Evolutionary conservation across 2,113 vertebrate genomes (phyloP).

Genomic region (Epinephelus cyanopodus): DNA sequence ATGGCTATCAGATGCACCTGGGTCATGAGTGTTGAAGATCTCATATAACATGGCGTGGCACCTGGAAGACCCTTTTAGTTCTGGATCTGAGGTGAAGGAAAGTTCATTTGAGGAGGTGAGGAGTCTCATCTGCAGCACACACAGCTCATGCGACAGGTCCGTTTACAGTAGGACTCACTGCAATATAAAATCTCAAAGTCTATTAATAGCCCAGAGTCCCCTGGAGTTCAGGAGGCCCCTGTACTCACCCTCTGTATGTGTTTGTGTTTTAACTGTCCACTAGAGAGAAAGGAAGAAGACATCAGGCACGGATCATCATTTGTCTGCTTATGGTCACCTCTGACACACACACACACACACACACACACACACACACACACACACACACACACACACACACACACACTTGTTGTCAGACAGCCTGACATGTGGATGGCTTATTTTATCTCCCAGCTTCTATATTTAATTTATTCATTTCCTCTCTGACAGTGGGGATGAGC

Average conservation of each 20-base stretch:
- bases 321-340: not conserved
- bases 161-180: not conserved
- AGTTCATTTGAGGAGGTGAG: not conserved
- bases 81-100: not conserved
- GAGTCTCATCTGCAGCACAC: not conserved
- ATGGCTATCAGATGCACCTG: not conserved
- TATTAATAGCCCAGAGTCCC: not conserved
- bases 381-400: not conserved
- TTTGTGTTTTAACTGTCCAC: not conserved
- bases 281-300: not conserved
- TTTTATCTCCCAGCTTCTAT: constrained; percentile 50
- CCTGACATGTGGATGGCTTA: constrained; percentile 32
- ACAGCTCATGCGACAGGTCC: not conserved
- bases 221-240: not conserved
- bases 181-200: not conserved
- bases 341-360: not conserved
- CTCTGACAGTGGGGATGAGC: constrained; percentile 9
- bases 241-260: not conserved
- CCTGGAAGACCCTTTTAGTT: not conserved
- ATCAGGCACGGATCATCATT: not conserved
- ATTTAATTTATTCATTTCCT: constrained; percentile 67
- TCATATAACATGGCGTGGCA: not conserved
- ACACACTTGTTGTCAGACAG: not conserved
- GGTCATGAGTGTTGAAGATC: not conserved
- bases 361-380: not conserved